Percentiles rank a stretch among this genome's conserved stretches.
Conservation (phyloP, 2,113 vertebrate genomes). For the Neopipo cinnamomea region DNA sequence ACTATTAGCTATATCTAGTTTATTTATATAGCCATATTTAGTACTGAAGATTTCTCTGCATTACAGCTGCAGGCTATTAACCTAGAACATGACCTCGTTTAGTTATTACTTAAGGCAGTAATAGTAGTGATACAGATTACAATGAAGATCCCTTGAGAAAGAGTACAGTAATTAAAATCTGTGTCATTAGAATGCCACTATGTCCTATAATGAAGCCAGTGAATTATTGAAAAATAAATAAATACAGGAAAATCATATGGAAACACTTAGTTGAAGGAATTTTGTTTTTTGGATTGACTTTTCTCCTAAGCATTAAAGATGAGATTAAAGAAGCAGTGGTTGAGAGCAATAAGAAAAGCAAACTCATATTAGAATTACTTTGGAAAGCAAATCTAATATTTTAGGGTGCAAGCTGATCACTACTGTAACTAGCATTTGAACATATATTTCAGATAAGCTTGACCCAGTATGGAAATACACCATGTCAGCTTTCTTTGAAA, state of each 20-base stretch:
- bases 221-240: neutral
- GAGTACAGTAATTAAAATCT: slow-evolving; percentile 48
- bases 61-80: slow-evolving; percentile 69
- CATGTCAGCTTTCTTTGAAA: neutral
- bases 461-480: neutral
- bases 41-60: slow-evolving; percentile 27
- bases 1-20: neutral
- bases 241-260: neutral
- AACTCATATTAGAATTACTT: neutral
- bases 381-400: neutral
- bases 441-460: slow-evolving; percentile 8
- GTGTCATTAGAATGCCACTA: neutral
- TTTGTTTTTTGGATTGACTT: neutral
- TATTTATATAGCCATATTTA: slow-evolving; percentile 22
- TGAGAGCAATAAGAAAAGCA: neutral
- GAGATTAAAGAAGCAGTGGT: neutral
- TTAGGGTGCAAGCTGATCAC: neutral
- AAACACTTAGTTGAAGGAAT: slow-evolving; percentile 6
- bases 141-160: slow-evolving; percentile 41
- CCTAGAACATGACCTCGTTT: slow-evolving; percentile 58
- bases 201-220: neutral
- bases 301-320: neutral
- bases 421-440: neutral
- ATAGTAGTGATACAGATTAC: slow-evolving; percentile 1
- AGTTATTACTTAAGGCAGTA: slow-evolving; percentile 55